Evolutionary conservation across 2,113 vertebrate genomes (phyloP).

Genomic region (Brienomyrus longianalis): DNA sequence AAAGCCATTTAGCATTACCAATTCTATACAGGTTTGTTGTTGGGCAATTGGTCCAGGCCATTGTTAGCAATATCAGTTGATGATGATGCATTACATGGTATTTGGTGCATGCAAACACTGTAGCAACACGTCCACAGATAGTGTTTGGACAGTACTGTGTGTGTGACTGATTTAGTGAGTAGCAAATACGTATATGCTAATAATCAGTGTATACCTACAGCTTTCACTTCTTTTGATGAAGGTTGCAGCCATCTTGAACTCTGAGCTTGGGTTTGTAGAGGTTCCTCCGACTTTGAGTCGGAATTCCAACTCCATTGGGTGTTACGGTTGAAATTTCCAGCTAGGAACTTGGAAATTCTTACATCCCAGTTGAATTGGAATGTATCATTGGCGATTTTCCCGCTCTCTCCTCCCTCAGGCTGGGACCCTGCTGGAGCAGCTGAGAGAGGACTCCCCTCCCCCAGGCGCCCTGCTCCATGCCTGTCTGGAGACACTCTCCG

Average conservation of each 20-base stretch:
- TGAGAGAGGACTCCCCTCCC: conserved; percentile 39
- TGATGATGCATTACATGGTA: not conserved
- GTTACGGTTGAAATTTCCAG: no score
- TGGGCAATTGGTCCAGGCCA: no score
- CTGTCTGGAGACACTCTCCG: conserved; percentile 71
- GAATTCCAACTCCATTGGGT: not conserved
- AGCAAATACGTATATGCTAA: not conserved
- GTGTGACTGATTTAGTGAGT: not conserved
- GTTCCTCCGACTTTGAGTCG: not conserved
- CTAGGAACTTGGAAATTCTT: not conserved
- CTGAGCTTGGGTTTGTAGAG: not conserved
- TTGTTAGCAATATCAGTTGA: not conserved
- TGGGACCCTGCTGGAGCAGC: conserved; percentile 61
- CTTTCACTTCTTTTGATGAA: not conserved
- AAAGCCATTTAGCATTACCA: not conserved
- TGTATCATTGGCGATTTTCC: not conserved
- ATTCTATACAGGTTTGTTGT: not conserved
- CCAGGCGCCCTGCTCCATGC: conserved; percentile 52
- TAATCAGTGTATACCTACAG: not conserved
- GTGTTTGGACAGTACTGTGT: not conserved
- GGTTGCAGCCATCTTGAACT: not conserved
- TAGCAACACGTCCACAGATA: not conserved
- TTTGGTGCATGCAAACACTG: not conserved
- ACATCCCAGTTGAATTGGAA: not conserved
- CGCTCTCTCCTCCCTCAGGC: conserved; percentile 50